Base-by-base conservation (phyloP, 2,797 vertebrate genomes). In the Monodelphis domestica region DNA sequence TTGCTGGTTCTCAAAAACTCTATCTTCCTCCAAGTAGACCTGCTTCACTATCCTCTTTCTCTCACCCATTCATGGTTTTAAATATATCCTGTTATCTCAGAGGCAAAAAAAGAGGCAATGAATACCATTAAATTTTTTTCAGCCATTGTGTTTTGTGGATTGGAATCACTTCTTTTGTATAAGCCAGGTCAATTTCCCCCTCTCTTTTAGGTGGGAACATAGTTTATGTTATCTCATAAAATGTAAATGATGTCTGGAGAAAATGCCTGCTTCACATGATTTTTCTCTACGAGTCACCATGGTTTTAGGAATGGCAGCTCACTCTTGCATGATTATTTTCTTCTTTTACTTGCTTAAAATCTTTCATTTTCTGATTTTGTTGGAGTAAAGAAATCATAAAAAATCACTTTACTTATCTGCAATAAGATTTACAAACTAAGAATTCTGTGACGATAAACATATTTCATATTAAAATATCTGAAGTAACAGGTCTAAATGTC, bases 221-320 rank as follows among this genome's bases (percentile, higher is more conserved):
- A 12, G 54, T 54, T n/a, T 33, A 91, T 90, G 91, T 7, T 52
- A 89, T 93, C 88, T 94, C 91, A 88, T 56, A 94, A 59, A 89
- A 88, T 93, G 91, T 89, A 78, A 89, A 51, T 91, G 93, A 91
- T 89, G 56, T 91, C 95, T 95, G 50, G 55, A 95, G 87, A 50
- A 91, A 91, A 21, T 92, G 56, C 94, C 95, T 94, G 53, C 56
- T 95, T n/a, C 95, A 93, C 92, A 96, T 88, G 52, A 95, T 96
- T 93, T n/a, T 95, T 30, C 33, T 90, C 90, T 53, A 91, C 92
- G 52, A 95, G 56, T 92, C 38, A 87, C 10, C 95, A 93, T 54
- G 90, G 38, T 12, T 93, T 95, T 89, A 94, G 87, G 14, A 93
- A 63, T 87, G 59, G 87, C 53, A 90, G 26, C 30, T 54, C 10